Evolutionary conservation across 2,113 vertebrate species (phyloP).

Genomic region (Xyrauchen texanus): DNA sequence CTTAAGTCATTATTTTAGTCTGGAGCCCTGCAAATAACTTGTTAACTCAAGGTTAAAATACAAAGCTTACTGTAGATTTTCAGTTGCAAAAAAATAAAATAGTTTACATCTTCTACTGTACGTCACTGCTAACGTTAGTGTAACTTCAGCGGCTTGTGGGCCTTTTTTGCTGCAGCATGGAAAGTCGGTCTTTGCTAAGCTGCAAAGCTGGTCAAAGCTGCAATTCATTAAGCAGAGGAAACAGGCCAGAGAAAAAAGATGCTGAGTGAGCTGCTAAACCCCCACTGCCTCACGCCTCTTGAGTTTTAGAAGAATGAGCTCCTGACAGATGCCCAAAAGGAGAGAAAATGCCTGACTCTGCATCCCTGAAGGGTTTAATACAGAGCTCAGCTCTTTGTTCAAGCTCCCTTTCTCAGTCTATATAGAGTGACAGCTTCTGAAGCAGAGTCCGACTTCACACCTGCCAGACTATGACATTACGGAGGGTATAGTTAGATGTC

Average conservation of each 20-base stretch:
- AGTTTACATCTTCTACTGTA: background rate
- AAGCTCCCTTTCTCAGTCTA: background rate
- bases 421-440: background rate
- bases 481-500: too few species aligned
- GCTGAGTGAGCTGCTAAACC: slow-evolving; percentile 66
- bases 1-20: too few species aligned
- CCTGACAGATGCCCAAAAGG: slow-evolving; percentile 1
- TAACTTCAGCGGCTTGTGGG: background rate
- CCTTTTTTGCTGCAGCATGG: slow-evolving; percentile 57
- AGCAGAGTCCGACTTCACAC: background rate
- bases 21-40: too few species aligned
- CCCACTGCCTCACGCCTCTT: slow-evolving; percentile 31
- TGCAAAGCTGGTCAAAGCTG: slow-evolving; percentile 62
- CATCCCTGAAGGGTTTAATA: slow-evolving; percentile 50
- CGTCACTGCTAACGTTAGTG: background rate
- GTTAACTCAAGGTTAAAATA: background rate
- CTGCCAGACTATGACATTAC: slow-evolving; percentile 40
- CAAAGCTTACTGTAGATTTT: background rate
- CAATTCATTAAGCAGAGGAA: slow-evolving; percentile 70
- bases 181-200: slow-evolving; percentile 62
- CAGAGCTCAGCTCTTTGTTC: slow-evolving; percentile 54
- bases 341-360: slow-evolving; percentile 57
- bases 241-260: slow-evolving; percentile 61
- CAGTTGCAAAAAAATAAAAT: background rate
- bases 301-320: slow-evolving; percentile 62